phyloP scores from a whole-genome alignment of 2,113 vertebrate genomes.

The Carassius gibelio region DNA sequence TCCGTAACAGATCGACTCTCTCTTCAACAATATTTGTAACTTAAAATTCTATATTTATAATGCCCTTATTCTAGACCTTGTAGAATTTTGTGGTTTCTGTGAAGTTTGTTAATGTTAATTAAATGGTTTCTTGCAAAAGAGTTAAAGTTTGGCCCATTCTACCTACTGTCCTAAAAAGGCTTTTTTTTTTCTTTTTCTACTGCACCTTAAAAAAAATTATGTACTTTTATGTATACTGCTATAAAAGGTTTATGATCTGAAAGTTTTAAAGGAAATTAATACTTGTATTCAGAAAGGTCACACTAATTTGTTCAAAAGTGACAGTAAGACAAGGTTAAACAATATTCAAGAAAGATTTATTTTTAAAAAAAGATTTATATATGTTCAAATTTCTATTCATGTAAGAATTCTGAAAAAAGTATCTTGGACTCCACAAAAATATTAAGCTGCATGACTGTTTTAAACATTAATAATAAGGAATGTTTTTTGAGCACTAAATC shows the following conservation, averaged over 20 bases:
- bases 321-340: not conserved
- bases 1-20: not conserved
- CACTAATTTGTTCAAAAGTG: not conserved
- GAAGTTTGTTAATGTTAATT: not conserved
- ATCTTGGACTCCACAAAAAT: not conserved
- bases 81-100: not conserved
- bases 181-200: no score
- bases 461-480: not conserved
- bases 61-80: not conserved
- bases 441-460: not conserved
- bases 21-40: not conserved
- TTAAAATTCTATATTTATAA: not conserved
- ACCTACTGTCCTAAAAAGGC: not conserved
- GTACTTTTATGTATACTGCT: not conserved
- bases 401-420: not conserved
- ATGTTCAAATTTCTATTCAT: not conserved
- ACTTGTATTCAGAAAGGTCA: not conserved
- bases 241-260: not conserved
- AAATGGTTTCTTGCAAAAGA: not conserved
- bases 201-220: not conserved
- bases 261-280: not conserved
- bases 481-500: not conserved
- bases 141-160: no score
- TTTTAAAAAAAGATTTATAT: not conserved
- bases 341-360: not conserved